Evolutionary conservation across 1,140 invertebrate species (phyloP), one percentile per base, ranked within the genome.

Genomic region (Propsilocerus akamusi): DNA sequence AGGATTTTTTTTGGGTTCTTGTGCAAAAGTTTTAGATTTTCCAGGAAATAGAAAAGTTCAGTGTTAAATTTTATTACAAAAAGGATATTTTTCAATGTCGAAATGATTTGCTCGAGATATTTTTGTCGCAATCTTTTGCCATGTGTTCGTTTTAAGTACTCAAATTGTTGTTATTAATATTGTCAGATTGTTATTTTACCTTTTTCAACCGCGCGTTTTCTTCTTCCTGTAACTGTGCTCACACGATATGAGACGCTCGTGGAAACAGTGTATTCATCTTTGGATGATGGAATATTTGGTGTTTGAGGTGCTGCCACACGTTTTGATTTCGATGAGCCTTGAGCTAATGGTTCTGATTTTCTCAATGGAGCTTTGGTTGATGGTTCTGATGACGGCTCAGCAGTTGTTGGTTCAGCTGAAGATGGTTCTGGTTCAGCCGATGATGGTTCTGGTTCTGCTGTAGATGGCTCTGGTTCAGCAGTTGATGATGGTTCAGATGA

Each of bases 241-340:
- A 83, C 77, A 57, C 77, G 73, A 61, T 78, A 82, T 2, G 80
- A 81, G 5, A 83, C 76, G 56, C 80, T 82, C 2, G 79, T 81
- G 58, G 79, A 76, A 20, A 82, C 77, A 6, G 75, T 76, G 26
- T 80, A 72, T 51, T 79, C 76, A 34, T 71, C 63, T 17, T 41
- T 41, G 8, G 34, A 41, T 41, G 34, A n/a, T 6, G 34, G 34
- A 41, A 41, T 41, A 20, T 41, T 41, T 17, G 34, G 34, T 3
- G 22, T 6, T 20, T 14, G 5, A 8, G 34, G 34, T 20, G 34
- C 34, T 41, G 34, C 34, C 8, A 41, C 34, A 17, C 34, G 34
- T 41, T 41, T 41, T 41, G 34, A 41, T 20, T 41, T 41, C 22
- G 34, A 41, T 17, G 34, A 41, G 0, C 34, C 34, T 8, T 20